These are phyloP conservation scores for Alectoris magna DNA, from an alignment of 2,797 vertebrate genomes.

Conservation along the genomic window DNA sequence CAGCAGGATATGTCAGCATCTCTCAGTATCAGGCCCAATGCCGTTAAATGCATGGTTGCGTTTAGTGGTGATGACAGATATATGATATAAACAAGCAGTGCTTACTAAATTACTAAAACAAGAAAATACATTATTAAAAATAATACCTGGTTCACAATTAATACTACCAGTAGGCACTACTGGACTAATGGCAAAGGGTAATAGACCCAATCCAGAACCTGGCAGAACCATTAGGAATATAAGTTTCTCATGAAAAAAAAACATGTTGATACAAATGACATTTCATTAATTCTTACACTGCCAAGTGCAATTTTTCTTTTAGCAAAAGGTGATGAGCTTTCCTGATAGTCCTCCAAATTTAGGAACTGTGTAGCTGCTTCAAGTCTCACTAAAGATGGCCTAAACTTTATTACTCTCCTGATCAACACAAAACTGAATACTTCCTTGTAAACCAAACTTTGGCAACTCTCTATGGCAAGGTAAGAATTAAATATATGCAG, in stretches of 20 bases:
- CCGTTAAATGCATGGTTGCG: neutral
- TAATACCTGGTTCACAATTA: slow-evolving; percentile 98
- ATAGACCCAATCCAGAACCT: slow-evolving; percentile 97
- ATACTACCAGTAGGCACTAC: slow-evolving; percentile 95
- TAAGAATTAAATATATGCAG: slow-evolving; percentile 79
- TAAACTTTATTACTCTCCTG: slow-evolving; percentile 32
- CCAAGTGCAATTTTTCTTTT: slow-evolving; percentile 61
- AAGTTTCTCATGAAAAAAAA: slow-evolving; percentile 80
- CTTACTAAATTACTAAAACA: slow-evolving; percentile 31
- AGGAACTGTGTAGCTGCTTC: slow-evolving; percentile 29
- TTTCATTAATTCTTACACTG: slow-evolving; percentile 82
- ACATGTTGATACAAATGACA: slow-evolving; percentile 73
- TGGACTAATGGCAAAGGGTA: slow-evolving; percentile 95
- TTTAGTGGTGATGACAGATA: neutral
- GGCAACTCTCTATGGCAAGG: slow-evolving; percentile 76
- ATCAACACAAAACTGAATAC: slow-evolving; percentile 13
- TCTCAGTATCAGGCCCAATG: slow-evolving; percentile 1
- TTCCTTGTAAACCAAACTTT: slow-evolving; percentile 46
- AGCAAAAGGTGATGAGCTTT: slow-evolving; percentile 18
- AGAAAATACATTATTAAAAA: slow-evolving; percentile 77
- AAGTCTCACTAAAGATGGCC: slow-evolving; percentile 22
- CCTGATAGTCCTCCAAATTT: slow-evolving; percentile 50
- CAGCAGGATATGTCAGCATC: neutral
- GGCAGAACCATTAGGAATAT: slow-evolving; percentile 83
- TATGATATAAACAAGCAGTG: neutral